Evolutionary conservation across 2,113 vertebrate genomes (phyloP).

Genomic region (Rhegmatorhina hoffmannsi): DNA sequence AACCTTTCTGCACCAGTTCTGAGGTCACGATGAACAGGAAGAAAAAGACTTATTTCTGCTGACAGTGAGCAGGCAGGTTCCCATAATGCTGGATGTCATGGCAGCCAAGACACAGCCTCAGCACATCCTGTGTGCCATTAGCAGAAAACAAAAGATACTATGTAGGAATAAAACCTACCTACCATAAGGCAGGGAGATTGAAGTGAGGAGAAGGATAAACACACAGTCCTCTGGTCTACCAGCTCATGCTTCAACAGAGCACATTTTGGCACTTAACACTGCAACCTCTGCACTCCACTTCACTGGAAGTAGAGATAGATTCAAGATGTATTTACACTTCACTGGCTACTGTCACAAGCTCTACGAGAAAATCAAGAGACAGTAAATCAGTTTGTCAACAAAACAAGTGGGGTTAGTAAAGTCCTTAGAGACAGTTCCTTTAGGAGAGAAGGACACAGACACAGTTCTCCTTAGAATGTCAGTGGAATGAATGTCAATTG

Average conservation of each 20-base stretch:
- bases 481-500: neutral
- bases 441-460: neutral
- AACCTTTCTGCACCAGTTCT: neutral
- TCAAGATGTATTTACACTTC: neutral
- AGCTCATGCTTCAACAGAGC: neutral
- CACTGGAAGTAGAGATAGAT: neutral
- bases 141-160: neutral
- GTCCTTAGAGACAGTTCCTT: neutral
- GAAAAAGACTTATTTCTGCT: neutral
- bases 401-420: neutral
- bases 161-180: neutral
- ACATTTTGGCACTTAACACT: neutral
- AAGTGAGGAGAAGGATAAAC: neutral
- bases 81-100: fast-evolving
- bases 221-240: neutral
- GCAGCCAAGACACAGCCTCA: neutral
- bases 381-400: neutral
- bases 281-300: neutral
- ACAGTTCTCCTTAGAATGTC: neutral
- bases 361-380: neutral
- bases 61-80: neutral
- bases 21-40: neutral
- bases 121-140: neutral
- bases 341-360: neutral
- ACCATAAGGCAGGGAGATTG: neutral